phyloP scores from a whole-genome alignment of 2,888 invertebrate genomes.

The Ephialtes manifestator region DNA sequence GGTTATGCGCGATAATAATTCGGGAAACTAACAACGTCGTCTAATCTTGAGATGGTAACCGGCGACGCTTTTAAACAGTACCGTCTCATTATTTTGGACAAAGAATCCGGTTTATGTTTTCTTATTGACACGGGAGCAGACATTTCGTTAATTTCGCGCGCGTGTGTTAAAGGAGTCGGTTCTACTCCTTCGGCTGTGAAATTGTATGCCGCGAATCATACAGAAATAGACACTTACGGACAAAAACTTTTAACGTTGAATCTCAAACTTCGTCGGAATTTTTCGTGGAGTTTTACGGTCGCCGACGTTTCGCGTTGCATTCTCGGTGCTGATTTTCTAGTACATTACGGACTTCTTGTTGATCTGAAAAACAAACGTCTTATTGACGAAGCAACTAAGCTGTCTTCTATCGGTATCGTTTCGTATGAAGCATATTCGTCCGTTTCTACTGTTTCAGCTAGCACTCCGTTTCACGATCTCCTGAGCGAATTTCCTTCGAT shows the following conservation, averaged over 20 bases:
- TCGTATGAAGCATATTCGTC: neutral
- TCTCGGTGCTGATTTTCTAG: slow-evolving; percentile 44
- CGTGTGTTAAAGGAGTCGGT: neutral
- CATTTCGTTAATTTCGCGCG: neutral
- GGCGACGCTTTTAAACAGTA: neutral
- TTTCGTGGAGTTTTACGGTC: slow-evolving; percentile 24
- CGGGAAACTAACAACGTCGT: too few relatives aligned
- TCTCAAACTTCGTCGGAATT: slow-evolving; percentile 3
- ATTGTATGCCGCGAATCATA: slow-evolving; percentile 37
- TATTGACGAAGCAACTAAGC: neutral
- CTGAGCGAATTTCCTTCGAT: slow-evolving; percentile 15
- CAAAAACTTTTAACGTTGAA: slow-evolving; percentile 11
- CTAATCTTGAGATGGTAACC: neutral
- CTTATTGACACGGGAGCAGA: too few relatives aligned
- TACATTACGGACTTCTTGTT: neutral
- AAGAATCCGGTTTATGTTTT: neutral
- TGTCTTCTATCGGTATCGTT: neutral
- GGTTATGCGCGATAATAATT: neutral
- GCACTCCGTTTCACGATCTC: neutral
- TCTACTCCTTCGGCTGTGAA: neutral
- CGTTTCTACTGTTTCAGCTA: neutral
- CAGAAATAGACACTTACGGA: slow-evolving; percentile 33
- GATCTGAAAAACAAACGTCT: neutral
- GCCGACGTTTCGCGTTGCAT: slow-evolving; percentile 13
- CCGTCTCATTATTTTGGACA: neutral